Evolutionary conservation across 2,113 vertebrate genomes (phyloP).

Genomic region (Martes martes): DNA sequence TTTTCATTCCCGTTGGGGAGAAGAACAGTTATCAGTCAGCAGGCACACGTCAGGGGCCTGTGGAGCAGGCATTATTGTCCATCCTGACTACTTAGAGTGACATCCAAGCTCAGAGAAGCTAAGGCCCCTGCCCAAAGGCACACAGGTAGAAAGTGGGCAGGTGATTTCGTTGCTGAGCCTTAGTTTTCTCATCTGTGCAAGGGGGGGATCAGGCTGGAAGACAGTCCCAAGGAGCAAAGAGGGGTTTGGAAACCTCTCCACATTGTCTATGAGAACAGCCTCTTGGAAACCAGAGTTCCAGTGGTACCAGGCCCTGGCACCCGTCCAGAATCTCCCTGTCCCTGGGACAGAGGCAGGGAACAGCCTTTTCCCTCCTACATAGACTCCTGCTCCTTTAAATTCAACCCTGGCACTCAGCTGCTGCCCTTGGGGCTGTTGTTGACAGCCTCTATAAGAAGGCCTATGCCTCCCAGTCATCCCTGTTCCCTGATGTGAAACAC

Average conservation of each 20-base stretch:
- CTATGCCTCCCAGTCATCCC: neutral
- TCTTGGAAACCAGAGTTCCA: neutral
- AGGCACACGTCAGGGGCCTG: neutral
- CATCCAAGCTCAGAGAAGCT: neutral
- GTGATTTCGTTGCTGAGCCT: neutral
- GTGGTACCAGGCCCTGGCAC: neutral
- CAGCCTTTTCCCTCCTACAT: neutral
- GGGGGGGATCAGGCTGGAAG: neutral
- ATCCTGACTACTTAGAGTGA: neutral
- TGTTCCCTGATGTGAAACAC: neutral
- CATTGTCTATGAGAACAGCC: neutral
- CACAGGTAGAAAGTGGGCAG: neutral
- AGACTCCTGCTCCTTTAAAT: neutral
- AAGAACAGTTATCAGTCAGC: neutral
- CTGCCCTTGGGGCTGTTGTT: neutral
- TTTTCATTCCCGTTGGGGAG: neutral
- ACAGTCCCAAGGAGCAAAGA: neutral
- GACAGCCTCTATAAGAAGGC: fast-evolving
- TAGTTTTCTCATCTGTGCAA: neutral
- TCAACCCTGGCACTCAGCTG: neutral
- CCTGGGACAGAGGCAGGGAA: neutral
- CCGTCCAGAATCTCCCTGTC: neutral
- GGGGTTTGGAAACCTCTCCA: neutral
- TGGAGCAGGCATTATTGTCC: too few species aligned
- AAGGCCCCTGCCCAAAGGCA: neutral